Evolutionary conservation across 2,113 vertebrate species (phyloP).

Genomic region (Nibea coibor): DNA sequence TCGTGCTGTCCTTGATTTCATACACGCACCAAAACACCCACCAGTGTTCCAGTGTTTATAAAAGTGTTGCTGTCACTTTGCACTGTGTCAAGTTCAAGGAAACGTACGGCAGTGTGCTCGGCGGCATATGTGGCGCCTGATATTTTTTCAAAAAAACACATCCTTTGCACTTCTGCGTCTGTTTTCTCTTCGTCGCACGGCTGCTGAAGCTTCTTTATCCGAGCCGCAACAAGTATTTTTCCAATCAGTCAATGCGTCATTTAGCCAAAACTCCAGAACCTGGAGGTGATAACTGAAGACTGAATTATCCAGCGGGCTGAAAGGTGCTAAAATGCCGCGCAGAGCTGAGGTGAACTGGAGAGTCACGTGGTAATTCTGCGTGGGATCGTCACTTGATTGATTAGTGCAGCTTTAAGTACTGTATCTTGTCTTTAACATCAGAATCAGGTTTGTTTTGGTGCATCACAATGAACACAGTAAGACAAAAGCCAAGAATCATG

Average conservation of each 20-base stretch:
- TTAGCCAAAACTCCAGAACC: not conserved
- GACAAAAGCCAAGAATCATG: too few species aligned
- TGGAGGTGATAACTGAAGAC: too few species aligned
- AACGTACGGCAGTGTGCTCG: slow-evolving; percentile 7
- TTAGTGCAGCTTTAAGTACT: too few species aligned
- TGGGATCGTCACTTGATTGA: too few species aligned
- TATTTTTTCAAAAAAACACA: slow-evolving; percentile 18
- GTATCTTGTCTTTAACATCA: too few species aligned
- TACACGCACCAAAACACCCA: slow-evolving; percentile 32
- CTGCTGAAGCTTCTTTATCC: slow-evolving; percentile 7
- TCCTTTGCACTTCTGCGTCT: slow-evolving; percentile 16
- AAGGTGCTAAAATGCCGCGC: too few species aligned
- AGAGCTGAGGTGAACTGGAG: too few species aligned
- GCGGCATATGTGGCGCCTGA: slow-evolving; percentile 30
- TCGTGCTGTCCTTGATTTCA: slow-evolving; percentile 33
- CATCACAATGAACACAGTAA: too few species aligned
- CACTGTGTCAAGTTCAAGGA: slow-evolving; percentile 23
- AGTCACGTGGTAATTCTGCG: too few species aligned
- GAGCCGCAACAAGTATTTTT: not conserved
- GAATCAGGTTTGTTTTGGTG: too few species aligned
- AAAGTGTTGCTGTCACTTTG: slow-evolving; percentile 36
- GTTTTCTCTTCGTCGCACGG: slow-evolving; percentile 15
- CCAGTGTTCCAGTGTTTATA: slow-evolving; percentile 18
- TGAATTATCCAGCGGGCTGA: too few species aligned
- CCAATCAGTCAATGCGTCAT: too few species aligned